A percentile compares a stretch with the other conserved stretches of the same genome.
Conservation (phyloP, 92 coral and sea anemone species). For the Montipora capitata region DNA sequence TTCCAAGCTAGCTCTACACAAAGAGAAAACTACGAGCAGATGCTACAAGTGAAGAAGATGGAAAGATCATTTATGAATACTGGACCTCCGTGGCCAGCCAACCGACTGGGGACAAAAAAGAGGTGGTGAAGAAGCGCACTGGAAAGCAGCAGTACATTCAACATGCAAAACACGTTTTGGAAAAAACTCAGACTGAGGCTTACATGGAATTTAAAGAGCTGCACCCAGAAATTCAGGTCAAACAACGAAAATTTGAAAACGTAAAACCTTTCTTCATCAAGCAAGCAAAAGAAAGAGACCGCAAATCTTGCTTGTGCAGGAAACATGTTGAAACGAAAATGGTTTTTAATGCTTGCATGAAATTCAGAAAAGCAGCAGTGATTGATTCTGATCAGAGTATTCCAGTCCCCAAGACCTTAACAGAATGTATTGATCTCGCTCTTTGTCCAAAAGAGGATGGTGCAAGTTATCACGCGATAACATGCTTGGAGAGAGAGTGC, state of each 20-base stretch:
- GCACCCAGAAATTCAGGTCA: constrained; percentile 53
- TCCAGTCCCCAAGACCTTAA: constrained; percentile 21
- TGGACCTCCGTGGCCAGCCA: constrained; percentile 50
- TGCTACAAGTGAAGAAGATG: constrained; percentile 50
- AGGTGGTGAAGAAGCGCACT: constrained; percentile 15
- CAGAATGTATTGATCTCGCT: constrained; percentile 52
- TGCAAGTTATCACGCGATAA: constrained; percentile 14
- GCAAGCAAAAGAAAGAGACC: constrained; percentile 44
- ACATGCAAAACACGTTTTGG: constrained; percentile 51
- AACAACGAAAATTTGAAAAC: constrained; percentile 50
- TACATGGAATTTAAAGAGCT: too few relatives aligned
- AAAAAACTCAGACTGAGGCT: constrained; percentile 32
- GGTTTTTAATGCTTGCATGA: constrained; percentile 46
- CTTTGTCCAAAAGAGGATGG: constrained; percentile 66
- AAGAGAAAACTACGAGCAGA: constrained; percentile 27
- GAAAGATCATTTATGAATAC: constrained; percentile 24
- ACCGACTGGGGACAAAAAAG: constrained; percentile 44
- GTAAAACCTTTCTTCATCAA: constrained; percentile 60
- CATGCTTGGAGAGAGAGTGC: constrained; percentile 40
- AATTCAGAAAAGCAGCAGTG: constrained; percentile 34
- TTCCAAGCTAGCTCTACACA: constrained; percentile 31
- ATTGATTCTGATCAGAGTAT: neutral
- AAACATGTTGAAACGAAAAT: constrained; percentile 61
- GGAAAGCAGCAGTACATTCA: constrained; percentile 45
- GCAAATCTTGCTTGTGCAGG: constrained; percentile 61